Percentiles rank a stretch among this genome's conserved stretches.
Evolutionary conservation across 2,797 vertebrate genomes (phyloP).

Genomic region (Sarcophilus harrisii): DNA sequence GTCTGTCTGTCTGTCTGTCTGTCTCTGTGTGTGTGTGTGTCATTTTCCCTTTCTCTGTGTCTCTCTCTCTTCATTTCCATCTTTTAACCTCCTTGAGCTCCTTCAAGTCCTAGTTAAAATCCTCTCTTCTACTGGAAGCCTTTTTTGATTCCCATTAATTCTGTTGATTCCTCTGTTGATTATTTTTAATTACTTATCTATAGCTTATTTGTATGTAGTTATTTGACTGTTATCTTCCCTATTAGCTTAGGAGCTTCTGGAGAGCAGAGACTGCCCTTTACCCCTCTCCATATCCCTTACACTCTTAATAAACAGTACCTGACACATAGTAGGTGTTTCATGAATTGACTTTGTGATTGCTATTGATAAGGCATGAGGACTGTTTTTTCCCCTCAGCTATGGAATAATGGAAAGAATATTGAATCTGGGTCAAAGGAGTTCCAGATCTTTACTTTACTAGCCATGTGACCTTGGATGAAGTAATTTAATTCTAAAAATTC

Average conservation of each 20-base stretch:
- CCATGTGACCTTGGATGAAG: background rate
- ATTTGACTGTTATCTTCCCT: background rate
- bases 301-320: background rate
- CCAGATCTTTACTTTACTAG: background rate
- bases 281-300: background rate
- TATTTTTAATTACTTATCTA: background rate
- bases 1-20: too few relatives aligned
- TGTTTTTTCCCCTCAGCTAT: fast-evolving
- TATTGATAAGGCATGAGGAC: background rate
- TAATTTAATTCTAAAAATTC: too few relatives aligned
- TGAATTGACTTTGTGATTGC: background rate
- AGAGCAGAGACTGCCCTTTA: background rate
- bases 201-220: background rate
- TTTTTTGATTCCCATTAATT: background rate
- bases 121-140: background rate
- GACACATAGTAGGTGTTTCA: background rate
- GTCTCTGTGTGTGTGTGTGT: too few relatives aligned
- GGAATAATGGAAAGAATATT: fast-evolving
- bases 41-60: too few relatives aligned
- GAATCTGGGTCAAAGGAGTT: background rate
- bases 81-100: background rate
- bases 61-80: background rate
- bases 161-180: background rate
- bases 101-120: background rate
- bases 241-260: background rate